Evolutionary conservation across 2,797 vertebrate species (phyloP).

Genomic region (Danio aesculapii): DNA sequence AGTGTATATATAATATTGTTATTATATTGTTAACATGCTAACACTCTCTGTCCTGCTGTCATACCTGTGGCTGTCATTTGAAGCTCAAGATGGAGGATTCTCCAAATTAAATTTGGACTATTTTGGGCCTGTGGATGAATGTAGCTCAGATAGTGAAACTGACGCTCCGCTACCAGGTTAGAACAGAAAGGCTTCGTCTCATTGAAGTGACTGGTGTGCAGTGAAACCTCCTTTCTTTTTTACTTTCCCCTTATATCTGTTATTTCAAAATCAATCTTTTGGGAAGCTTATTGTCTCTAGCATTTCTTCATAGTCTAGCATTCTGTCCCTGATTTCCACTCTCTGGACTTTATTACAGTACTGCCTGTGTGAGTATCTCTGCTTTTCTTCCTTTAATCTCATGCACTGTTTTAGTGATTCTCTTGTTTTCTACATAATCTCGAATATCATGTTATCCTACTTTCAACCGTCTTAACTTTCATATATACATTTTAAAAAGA

Average conservation of each 20-base stretch:
- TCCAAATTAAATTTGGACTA: conserved; percentile 92
- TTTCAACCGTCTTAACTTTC: not conserved
- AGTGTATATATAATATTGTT: conserved; percentile 8
- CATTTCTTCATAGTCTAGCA: conserved; percentile 19
- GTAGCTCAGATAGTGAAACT: conserved; percentile 86
- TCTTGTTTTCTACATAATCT: not conserved
- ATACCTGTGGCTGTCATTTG: conserved; percentile 84
- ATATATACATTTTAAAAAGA: not conserved
- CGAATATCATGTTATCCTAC: not conserved
- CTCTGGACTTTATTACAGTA: conserved; percentile 30
- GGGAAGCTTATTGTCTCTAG: conserved; percentile 33
- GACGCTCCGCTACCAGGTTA: conserved; percentile 90
- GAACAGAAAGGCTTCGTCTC: conserved; percentile 71
- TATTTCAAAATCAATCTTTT: conserved; percentile 17
- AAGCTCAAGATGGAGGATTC: conserved; percentile 77
- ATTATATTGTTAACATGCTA: conserved; percentile 56
- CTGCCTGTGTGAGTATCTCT: conserved; percentile 55
- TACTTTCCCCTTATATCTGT: not conserved
- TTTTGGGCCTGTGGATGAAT: conserved; percentile 92
- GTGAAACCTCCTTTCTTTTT: conserved; percentile 14
- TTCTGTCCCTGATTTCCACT: conserved; percentile 38
- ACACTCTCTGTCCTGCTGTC: conserved; percentile 81
- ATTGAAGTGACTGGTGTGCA: not conserved
- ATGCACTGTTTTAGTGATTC: not conserved
- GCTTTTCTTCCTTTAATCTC: conserved; percentile 31